Conservation (phyloP, 2,113 vertebrate genomes). For the Origma solitaria region DNA sequence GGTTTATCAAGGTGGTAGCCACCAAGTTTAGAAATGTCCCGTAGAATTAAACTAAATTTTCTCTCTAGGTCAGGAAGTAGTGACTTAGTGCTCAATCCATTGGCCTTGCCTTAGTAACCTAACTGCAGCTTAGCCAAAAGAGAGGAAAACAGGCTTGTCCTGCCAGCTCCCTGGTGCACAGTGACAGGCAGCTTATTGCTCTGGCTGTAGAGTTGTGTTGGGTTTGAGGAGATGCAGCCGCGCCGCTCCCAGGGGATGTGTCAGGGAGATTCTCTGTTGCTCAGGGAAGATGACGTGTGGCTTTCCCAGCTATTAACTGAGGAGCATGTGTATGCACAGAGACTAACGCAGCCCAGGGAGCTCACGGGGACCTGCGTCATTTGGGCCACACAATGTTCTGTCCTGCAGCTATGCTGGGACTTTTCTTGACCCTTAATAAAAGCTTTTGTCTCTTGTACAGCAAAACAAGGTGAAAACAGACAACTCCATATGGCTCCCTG, state of each 20-base stretch:
- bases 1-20: background rate
- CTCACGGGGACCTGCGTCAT: rapidly evolving
- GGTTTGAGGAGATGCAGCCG: conserved; percentile 32
- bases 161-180: conserved; percentile 21
- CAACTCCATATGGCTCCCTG: background rate
- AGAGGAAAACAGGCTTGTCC: conserved; percentile 9
- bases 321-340: background rate
- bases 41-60: conserved; percentile 2
- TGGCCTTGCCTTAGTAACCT: background rate
- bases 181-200: conserved; percentile 57
- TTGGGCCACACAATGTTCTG: rapidly evolving
- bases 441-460: background rate
- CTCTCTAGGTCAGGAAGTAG: background rate
- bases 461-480: background rate
- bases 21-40: background rate
- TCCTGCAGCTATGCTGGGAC: background rate
- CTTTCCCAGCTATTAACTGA: background rate
- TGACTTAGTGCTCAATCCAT: background rate
- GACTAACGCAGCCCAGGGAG: background rate
- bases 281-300: background rate
- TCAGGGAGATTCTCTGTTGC: background rate
- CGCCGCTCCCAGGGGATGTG: background rate
- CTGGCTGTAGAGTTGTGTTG: conserved; percentile 42
- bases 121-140: background rate
- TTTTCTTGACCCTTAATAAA: background rate